A percentile compares a stretch with the other conserved stretches of the same genome.
Conservation (phyloP, 2,113 vertebrate genomes). For the Falco punctatus region DNA sequence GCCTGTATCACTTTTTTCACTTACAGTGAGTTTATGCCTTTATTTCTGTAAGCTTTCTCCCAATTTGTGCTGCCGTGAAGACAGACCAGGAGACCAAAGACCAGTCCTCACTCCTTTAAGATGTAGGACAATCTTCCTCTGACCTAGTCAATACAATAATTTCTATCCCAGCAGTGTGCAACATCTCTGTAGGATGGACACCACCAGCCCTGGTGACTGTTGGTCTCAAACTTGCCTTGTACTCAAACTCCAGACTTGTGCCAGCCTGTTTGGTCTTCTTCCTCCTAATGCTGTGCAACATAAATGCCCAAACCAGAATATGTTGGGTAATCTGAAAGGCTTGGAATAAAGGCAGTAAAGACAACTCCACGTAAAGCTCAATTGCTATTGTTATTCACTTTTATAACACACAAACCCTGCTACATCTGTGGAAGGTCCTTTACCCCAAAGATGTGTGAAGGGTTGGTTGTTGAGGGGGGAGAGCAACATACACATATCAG, state of each 20-base stretch:
- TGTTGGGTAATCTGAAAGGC: background rate
- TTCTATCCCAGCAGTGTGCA: background rate
- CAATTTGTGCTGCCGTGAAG: background rate
- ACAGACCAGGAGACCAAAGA: background rate
- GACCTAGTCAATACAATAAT: background rate
- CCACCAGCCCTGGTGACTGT: background rate
- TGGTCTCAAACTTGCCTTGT: background rate
- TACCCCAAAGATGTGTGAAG: background rate
- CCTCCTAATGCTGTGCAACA: background rate
- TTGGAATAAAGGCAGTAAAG: background rate
- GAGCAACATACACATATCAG: background rate
- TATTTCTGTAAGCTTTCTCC: background rate
- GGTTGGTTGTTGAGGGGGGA: background rate
- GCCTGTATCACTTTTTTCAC: background rate
- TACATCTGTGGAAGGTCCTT: background rate
- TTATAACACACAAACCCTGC: background rate
- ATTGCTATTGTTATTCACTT: background rate
- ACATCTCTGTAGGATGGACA: background rate
- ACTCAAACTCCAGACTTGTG: background rate
- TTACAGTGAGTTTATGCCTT: background rate
- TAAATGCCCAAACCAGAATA: background rate
- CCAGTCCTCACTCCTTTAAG: background rate
- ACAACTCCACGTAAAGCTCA: background rate
- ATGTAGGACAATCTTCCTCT: background rate
- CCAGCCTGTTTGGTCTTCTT: background rate